Percentiles rank a stretch among this genome's conserved stretches.
Conservation (phyloP, 2,888 invertebrate species). For the Epinotia nisella region DNA sequence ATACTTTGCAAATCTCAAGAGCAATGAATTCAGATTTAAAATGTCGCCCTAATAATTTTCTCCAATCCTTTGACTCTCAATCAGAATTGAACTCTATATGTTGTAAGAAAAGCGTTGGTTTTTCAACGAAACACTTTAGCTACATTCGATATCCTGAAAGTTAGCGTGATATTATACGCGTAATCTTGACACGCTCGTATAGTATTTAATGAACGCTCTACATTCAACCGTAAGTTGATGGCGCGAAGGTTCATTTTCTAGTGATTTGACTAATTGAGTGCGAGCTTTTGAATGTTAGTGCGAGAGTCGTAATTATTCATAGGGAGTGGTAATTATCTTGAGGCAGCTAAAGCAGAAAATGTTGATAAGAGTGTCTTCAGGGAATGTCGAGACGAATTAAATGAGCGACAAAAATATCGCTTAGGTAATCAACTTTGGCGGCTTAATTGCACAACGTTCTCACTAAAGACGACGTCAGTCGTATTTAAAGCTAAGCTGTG, state of each 20-base stretch:
- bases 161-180: background rate
- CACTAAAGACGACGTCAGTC: no score
- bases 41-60: background rate
- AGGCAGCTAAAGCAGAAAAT: conserved; percentile 60
- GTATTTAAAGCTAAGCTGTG: no score
- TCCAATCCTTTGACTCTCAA: background rate
- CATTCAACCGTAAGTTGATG: background rate
- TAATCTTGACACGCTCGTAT: background rate
- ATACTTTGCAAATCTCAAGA: conserved; percentile 6
- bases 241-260: background rate
- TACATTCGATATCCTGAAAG: background rate
- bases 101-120: background rate
- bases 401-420: background rate
- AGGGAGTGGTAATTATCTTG: conserved; percentile 62
- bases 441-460: background rate
- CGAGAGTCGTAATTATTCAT: conserved; percentile 64
- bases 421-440: background rate
- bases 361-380: conserved; percentile 57
- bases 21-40: background rate
- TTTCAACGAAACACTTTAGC: background rate
- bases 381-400: conserved; percentile 15
- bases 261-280: background rate
- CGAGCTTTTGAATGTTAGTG: background rate
- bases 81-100: no score
- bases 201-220: background rate